Evolutionary conservation across 2,888 invertebrate genomes (phyloP).

Genomic region (Cylloceria caligata): DNA sequence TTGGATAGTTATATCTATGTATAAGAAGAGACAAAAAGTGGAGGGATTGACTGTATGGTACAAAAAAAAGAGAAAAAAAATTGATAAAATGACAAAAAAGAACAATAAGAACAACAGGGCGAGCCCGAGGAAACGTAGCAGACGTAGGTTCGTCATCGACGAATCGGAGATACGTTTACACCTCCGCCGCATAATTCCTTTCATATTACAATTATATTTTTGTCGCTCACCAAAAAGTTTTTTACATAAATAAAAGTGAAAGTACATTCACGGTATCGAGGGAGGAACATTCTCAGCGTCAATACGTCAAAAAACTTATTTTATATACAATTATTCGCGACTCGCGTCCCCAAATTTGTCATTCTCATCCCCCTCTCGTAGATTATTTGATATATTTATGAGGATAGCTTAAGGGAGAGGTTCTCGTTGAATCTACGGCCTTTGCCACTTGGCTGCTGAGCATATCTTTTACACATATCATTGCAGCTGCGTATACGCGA

Average conservation of each 20-base stretch:
- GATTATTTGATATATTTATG: not conserved
- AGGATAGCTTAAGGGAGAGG: not conserved
- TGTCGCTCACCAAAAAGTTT: not conserved
- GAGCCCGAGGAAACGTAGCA: constrained; percentile 31
- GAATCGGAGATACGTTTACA: constrained; percentile 3
- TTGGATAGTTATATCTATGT: constrained; percentile 63
- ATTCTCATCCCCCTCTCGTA: not conserved
- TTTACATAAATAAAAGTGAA: constrained; percentile 20
- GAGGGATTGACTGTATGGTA: constrained; percentile 64
- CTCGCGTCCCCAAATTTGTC: constrained; percentile 4
- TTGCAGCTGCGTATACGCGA: not conserved
- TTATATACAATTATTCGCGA: constrained; percentile 57
- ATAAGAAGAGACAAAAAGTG: constrained; percentile 45
- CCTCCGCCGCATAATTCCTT: not conserved
- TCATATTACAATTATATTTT: constrained; percentile 6
- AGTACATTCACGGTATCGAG: not conserved
- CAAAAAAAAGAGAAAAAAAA: constrained; percentile 53
- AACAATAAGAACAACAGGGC: constrained; percentile 58
- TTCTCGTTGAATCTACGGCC: not conserved
- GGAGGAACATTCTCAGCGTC: constrained; percentile 31
- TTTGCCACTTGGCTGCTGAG: not conserved
- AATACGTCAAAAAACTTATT: constrained; percentile 41
- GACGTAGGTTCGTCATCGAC: not conserved
- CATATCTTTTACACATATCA: not conserved
- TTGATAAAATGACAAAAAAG: constrained; percentile 5